Evolutionary conservation across 1,140 invertebrate species (phyloP).

Genomic region (Drosophila albomicans): DNA sequence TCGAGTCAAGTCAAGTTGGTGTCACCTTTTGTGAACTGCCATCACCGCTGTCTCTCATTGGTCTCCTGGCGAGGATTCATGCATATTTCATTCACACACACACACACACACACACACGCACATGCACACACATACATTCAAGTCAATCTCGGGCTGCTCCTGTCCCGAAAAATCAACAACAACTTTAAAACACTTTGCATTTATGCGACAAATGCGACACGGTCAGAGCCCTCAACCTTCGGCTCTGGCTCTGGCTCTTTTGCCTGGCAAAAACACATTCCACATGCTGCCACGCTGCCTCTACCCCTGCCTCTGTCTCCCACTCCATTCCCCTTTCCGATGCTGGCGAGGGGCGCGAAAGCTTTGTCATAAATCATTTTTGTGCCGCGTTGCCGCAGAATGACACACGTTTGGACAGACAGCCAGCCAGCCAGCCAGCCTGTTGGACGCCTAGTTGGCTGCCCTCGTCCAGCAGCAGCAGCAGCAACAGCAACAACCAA

Average conservation of each 20-base stretch:
- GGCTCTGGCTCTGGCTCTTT: neutral
- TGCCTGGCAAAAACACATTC: neutral
- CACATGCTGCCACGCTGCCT: constrained; percentile 35
- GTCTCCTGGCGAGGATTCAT: constrained; percentile 12
- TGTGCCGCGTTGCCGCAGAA: constrained; percentile 76
- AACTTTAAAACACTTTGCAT: constrained; percentile 68
- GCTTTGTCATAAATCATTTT: constrained; percentile 78
- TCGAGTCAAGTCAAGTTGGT: constrained; percentile 12
- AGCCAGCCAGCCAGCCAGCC: neutral
- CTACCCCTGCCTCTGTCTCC: neutral
- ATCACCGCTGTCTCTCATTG: neutral
- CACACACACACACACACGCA: neutral
- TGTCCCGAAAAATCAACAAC: constrained; percentile 51
- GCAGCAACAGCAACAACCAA: too few species aligned
- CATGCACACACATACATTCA: neutral
- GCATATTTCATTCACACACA: constrained; percentile 25
- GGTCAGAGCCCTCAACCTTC: constrained; percentile 27
- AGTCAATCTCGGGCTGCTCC: constrained; percentile 39
- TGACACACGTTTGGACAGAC: constrained; percentile 67
- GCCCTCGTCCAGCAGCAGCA: neutral
- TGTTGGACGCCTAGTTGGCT: neutral
- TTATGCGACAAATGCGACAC: constrained; percentile 64
- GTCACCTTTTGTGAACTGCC: neutral
- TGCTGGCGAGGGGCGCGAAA: constrained; percentile 24
- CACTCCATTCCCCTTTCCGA: neutral